These are phyloP conservation scores for Nebria salina DNA, from an alignment of 2,888 invertebrate species.

Conservation along the genomic window DNA sequence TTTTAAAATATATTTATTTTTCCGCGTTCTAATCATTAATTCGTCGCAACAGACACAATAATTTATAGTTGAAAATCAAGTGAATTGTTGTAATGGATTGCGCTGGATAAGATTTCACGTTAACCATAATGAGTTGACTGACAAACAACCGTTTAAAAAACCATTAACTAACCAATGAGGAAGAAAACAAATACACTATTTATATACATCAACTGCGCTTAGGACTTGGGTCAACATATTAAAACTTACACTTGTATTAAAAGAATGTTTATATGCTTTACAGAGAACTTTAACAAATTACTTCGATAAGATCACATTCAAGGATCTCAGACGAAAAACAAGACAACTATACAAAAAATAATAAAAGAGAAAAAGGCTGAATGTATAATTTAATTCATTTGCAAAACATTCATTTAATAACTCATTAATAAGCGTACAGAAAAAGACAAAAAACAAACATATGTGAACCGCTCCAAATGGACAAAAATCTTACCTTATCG, in stretches of 20 bases:
- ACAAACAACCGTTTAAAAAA: conserved; percentile 18
- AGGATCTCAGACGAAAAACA: too few species aligned
- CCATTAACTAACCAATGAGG: conserved; percentile 11
- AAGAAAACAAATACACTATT: background rate
- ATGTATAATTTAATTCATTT: too few species aligned
- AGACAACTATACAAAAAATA: too few species aligned
- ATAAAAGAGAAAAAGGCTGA: too few species aligned
- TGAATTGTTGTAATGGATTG: background rate
- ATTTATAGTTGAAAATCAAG: background rate
- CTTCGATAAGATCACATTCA: too few species aligned
- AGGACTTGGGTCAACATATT: background rate
- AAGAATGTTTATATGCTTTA: background rate
- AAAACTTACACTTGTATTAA: background rate
- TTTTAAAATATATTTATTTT: too few species aligned
- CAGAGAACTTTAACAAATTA: too few species aligned
- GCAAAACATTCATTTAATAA: background rate
- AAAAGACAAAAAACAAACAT: background rate
- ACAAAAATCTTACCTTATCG: conserved; percentile 1
- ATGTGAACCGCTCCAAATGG: background rate
- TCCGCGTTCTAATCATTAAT: background rate
- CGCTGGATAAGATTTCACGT: background rate
- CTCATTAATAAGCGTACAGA: background rate
- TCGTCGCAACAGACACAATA: background rate
- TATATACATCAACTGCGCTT: background rate
- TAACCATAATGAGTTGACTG: background rate